These are phyloP conservation scores for Malurus splendens DNA, from an alignment of 2,797 vertebrate species.

Conservation along the genomic window DNA sequence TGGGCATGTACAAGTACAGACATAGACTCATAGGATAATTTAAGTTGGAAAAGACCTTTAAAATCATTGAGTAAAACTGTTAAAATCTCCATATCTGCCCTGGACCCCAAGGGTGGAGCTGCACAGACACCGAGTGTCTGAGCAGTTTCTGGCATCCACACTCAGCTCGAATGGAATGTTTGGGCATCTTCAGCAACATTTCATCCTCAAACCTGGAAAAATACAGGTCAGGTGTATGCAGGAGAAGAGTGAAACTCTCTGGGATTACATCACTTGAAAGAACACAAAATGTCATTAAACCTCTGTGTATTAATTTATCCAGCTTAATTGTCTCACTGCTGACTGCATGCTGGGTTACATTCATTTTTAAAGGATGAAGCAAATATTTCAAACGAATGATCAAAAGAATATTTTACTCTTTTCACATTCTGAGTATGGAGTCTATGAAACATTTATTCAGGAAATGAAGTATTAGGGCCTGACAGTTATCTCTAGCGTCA, in stretches of 20 bases:
- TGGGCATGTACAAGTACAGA: fast-evolving
- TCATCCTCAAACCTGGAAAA: not conserved
- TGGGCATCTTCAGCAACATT: not conserved
- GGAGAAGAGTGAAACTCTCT: not conserved
- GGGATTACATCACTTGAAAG: not conserved
- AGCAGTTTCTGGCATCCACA: not conserved
- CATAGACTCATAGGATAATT: not conserved
- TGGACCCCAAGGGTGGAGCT: not conserved
- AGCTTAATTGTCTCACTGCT: not conserved
- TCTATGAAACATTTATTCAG: constrained; percentile 36
- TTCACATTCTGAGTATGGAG: not conserved
- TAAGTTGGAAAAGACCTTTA: not conserved
- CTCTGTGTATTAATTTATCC: not conserved
- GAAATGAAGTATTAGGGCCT: constrained; percentile 36
- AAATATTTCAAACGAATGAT: not conserved
- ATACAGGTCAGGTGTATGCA: not conserved
- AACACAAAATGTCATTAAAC: not conserved
- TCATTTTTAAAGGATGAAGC: not conserved
- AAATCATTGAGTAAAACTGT: not conserved
- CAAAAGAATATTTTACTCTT: constrained; percentile 27
- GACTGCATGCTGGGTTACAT: not conserved
- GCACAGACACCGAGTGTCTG: not conserved
- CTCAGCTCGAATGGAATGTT: fast-evolving
- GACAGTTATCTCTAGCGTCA: not conserved
- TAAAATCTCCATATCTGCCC: not conserved